phyloP scores from a whole-genome alignment of 92 coral and sea anemone genomes.

The Zoanthus solanderi region DNA sequence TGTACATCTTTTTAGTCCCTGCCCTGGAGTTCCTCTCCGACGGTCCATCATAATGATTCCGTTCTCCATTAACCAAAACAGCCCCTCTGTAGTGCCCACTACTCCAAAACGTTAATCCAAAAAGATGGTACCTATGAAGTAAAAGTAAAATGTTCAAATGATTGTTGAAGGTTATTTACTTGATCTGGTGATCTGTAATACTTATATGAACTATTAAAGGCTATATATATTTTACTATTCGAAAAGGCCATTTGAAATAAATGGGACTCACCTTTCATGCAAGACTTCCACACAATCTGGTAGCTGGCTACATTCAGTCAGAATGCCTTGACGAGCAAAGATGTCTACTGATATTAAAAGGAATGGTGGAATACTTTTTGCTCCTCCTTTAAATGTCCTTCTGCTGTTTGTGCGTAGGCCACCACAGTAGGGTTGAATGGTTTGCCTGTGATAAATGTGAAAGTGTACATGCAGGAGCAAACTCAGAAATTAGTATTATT shows the following conservation, averaged over 20 bases:
- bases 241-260: background rate
- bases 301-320: constrained; percentile 34
- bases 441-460: constrained; percentile 39
- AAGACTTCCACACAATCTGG: constrained; percentile 37
- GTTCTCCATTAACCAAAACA: background rate
- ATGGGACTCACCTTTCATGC: constrained; percentile 31
- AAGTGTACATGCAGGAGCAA: constrained; percentile 32
- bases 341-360: constrained; percentile 44
- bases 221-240: background rate
- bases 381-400: background rate
- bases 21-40: background rate
- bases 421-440: constrained; percentile 45
- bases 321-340: constrained; percentile 47
- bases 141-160: constrained; percentile 7
- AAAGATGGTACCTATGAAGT: constrained; percentile 32
- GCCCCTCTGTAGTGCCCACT: constrained; percentile 24
- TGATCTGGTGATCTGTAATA: background rate
- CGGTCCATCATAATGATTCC: constrained; percentile 27
- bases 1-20: constrained; percentile 32
- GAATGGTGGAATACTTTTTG: constrained; percentile 33
- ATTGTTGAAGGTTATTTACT: background rate
- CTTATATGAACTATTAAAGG: background rate
- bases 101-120: constrained; percentile 38
- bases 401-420: constrained; percentile 51
- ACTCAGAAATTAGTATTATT: background rate